Conservation (phyloP, 1,140 invertebrate genomes). For the Neocloeon triangulifer region DNA sequence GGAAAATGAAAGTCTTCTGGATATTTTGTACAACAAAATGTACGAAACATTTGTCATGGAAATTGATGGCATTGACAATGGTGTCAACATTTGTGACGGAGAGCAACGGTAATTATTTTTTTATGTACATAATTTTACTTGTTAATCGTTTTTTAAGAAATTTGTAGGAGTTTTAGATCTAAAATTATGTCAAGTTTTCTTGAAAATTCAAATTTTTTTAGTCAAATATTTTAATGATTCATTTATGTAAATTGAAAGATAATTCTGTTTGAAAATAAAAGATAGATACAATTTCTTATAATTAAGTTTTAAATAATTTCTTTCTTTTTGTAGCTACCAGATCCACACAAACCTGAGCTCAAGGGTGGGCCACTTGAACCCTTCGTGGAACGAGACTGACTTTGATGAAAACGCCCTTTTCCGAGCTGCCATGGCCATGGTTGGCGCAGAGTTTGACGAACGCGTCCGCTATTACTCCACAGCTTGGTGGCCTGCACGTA, state of each 20-base stretch:
- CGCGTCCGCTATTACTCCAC: constrained; percentile 40
- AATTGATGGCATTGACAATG: constrained; percentile 94
- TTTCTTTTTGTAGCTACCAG: constrained; percentile 30
- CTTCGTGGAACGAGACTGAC: constrained; percentile 55
- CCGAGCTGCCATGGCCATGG: constrained; percentile 51
- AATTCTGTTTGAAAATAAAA: no score
- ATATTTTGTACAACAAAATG: constrained; percentile 52
- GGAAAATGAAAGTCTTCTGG: constrained; percentile 18
- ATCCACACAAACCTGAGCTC: constrained; percentile 56
- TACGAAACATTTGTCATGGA: constrained; percentile 84
- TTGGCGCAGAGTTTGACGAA: constrained; percentile 59
- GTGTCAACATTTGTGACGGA: constrained; percentile 56
- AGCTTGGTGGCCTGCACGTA: constrained; percentile 65
- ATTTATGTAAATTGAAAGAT: no score
- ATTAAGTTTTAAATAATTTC: background rate
- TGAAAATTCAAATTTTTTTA: no score
- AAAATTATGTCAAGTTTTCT: no score
- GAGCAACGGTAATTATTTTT: constrained; percentile 38
- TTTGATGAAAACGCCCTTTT: constrained; percentile 33
- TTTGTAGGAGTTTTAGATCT: no score
- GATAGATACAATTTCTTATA: no score
- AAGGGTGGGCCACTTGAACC: constrained; percentile 59
- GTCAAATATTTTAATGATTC: no score
- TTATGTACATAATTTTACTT: no score
- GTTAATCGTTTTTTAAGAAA: no score